Base-by-base conservation (phyloP, 2,797 vertebrate species). In the Chrosomus eos region DNA sequence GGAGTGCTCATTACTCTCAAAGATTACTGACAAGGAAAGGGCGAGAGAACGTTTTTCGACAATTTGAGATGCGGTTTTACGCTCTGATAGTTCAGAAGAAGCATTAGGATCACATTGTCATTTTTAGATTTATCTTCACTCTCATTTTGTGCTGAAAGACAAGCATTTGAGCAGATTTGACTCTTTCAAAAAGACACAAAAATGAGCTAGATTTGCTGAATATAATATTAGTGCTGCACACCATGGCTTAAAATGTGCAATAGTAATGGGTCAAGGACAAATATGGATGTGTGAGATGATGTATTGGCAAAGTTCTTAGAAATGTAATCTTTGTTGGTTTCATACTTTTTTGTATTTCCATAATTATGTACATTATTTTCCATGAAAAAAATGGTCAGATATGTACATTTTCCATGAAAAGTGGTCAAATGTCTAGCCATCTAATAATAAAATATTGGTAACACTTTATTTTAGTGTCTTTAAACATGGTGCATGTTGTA, bases 41-140 rank as follows among this genome's bases (percentile, higher is more conserved):
- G 38, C 28, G 19, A 18, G 33, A 51, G 28, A 74, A 75, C 23
- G 53, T 81, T 72, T 58, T 60, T 26, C n/a, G 3, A 51, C 33
- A 1, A 55, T 67, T 83, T 75, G 10, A 53, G 72, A 83, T 28
- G 60, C 43, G 21, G 18, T 40, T 83, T 75, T 51, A 74, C 31
- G 18, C 33, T 83, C 33, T 55, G 43, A 53, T 67, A 55, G n/a
- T 33, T 73, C 26, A 40, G 18, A 62, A 53, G 78, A 80, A 66
- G 76, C 40, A 13, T 62, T 62, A 79, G n/a, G 72, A 76, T 51
- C 81, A 68, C 2, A 6, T 31, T 45, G 71, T 40, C 28, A n/a
- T 64, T 74, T 82, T 82, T 16, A 36, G 38, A 26, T 82, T n/a
- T 1, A 48, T 36, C 28, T 10, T 66, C 26, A n/a, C 71, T 51